Evolutionary conservation across 1,140 invertebrate species (phyloP).

Genomic region (Zaprionus lachaisei): DNA sequence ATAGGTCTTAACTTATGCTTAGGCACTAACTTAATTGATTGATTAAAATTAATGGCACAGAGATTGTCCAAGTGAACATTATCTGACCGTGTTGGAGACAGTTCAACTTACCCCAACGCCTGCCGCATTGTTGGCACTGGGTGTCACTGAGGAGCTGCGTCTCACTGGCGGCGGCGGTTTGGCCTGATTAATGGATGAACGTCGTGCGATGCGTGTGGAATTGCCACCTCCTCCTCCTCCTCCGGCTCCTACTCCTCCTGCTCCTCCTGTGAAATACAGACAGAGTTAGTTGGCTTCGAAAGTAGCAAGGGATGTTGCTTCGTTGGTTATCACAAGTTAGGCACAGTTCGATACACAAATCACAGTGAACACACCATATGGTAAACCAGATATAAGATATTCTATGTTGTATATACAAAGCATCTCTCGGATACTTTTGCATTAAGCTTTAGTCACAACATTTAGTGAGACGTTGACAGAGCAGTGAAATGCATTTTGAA

Average conservation of each 20-base stretch:
- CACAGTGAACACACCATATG: constrained; percentile 60
- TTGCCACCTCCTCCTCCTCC: constrained; percentile 49
- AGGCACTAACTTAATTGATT: constrained; percentile 50
- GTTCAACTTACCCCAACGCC: constrained; percentile 69
- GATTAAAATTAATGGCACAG: neutral
- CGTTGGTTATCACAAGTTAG: constrained; percentile 36
- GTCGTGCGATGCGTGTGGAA: constrained; percentile 77
- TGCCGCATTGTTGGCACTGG: constrained; percentile 66
- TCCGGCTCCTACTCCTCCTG: constrained; percentile 7
- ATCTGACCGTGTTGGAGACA: neutral
- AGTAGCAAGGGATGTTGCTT: neutral
- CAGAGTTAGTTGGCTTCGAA: constrained; percentile 24
- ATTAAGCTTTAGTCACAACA: constrained; percentile 21
- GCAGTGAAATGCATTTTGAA: neutral
- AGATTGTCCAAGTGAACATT: neutral
- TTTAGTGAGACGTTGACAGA: constrained; percentile 4
- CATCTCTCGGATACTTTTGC: constrained; percentile 5
- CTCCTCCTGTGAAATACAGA: constrained; percentile 59
- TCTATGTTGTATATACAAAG: neutral
- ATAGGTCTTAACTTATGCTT: constrained; percentile 36
- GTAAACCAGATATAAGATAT: constrained; percentile 45
- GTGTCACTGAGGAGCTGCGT: constrained; percentile 92
- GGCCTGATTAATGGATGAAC: constrained; percentile 87
- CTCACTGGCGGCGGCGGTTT: constrained; percentile 94
- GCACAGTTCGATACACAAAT: constrained; percentile 35